Conservation (phyloP, 2,797 vertebrate genomes). For the Helostoma temminkii region DNA sequence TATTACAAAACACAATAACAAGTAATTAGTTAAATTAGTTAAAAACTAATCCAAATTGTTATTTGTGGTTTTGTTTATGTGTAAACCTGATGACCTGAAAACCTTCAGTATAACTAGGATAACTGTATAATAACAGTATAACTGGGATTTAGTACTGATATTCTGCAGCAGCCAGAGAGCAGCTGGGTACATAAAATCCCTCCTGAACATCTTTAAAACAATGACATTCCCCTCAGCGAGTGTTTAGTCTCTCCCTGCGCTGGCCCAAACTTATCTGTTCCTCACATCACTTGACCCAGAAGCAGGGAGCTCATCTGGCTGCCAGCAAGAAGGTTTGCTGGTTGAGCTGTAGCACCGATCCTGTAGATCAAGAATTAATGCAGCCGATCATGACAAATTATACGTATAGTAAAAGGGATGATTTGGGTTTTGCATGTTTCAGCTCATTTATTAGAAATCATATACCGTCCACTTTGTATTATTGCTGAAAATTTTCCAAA, state of each 20-base stretch:
- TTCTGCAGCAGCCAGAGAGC: constrained; percentile 85
- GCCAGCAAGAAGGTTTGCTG: constrained; percentile 45
- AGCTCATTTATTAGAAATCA: constrained; percentile 38
- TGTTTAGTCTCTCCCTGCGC: constrained; percentile 95
- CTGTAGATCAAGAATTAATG: constrained; percentile 24
- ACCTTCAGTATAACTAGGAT: too few species aligned
- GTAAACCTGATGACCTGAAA: constrained; percentile 81
- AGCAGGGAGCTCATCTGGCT: constrained; percentile 86
- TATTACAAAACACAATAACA: too few species aligned
- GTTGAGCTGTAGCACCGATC: constrained; percentile 5
- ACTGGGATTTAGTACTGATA: constrained; percentile 84
- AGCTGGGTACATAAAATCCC: constrained; percentile 93
- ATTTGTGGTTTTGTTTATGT: too few species aligned
- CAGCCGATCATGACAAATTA: constrained; percentile 27
- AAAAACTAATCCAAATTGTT: too few species aligned
- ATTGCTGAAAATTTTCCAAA: constrained; percentile 41
- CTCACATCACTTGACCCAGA: constrained; percentile 91
- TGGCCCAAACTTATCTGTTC: constrained; percentile 88
- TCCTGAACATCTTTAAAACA: constrained; percentile 92
- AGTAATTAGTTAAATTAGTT: too few species aligned
- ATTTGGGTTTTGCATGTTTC: constrained; percentile 32
- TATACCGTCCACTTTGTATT: constrained; percentile 18
- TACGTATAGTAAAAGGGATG: constrained; percentile 32
- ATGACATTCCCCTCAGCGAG: constrained; percentile 90
- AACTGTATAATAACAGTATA: too few species aligned